Evolutionary conservation across 1,140 invertebrate genomes (phyloP), one percentile per base, ranked within the genome.

Genomic region (Drosophila rufa): DNA sequence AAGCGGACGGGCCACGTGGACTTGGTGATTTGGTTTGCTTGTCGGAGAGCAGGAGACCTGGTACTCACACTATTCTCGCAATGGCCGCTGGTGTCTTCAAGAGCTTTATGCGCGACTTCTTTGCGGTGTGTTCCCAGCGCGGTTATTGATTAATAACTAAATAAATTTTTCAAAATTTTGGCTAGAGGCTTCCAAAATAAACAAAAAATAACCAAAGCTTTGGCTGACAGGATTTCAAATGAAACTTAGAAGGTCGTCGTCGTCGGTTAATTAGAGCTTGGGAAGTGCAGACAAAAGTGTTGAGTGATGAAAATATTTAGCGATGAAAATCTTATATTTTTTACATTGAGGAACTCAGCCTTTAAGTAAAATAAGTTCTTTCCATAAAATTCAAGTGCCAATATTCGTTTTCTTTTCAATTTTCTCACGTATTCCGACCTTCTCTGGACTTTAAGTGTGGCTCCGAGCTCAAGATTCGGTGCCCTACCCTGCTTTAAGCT

Each of bases 81-180:
- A 90, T 92, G 91, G 89, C 87, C 4, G 82, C 83, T 58, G 82
- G 91, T 25, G 91, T 84, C 27, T 79, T 92, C 47, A 92, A 77
- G 69, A 87, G 78, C 61, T 90, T 92, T 67, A 82, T 92, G 68
- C 85, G 91, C 9, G 91, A 92, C 40, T 77, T 92, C 40, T 92
- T 92, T 91, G 91, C 91, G 91, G 91, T 92, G 9, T 33, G 19
- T 22, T 14, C 12, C 56, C 25, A 47, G 65, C 15, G 30, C 38
- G 45, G 4, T 22, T 57, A 55, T 64, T 15, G 56, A 55, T 70
- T 73, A 25, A 7, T 15, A 53, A 65, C 48, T 46, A 53, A 51
- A 80, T 33, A 82, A 22, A 67, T 56, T 74, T 75, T 9, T 36
- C 6, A 0, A 50, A 74, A 79, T 46, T 62, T 40, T 74, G 47